phyloP scores from a whole-genome alignment of 2,888 invertebrate species.

The Merodon equestris region DNA sequence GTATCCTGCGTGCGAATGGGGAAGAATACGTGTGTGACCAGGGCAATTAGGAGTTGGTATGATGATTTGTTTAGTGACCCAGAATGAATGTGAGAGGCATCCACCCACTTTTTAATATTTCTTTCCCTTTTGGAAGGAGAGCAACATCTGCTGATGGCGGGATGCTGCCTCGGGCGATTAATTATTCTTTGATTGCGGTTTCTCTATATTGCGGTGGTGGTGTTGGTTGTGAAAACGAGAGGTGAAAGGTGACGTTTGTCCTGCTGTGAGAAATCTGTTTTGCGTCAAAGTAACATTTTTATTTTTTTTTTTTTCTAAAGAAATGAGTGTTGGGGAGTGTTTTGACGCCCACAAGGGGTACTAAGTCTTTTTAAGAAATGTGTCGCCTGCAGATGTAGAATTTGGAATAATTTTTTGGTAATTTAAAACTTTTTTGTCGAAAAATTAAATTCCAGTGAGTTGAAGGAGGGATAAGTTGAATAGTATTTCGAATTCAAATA shows the following conservation, averaged over 20 bases:
- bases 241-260: conserved; percentile 21
- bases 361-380: conserved; percentile 27
- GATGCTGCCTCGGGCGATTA: conserved; percentile 53
- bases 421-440: too few relatives aligned
- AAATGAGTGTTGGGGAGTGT: neutral
- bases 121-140: neutral
- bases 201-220: conserved; percentile 21
- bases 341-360: conserved; percentile 45
- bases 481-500: too few relatives aligned
- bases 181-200: conserved; percentile 58
- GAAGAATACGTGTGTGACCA: conserved; percentile 40
- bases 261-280: conserved; percentile 59
- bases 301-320: neutral
- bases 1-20: too few relatives aligned
- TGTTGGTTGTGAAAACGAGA: conserved; percentile 51
- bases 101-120: conserved; percentile 46
- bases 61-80: conserved; percentile 24
- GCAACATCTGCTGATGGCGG: conserved; percentile 55
- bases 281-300: conserved; percentile 26
- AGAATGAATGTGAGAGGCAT: neutral
- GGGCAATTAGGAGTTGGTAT: conserved; percentile 53
- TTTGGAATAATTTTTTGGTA: conserved; percentile 15
- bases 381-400: conserved; percentile 56
- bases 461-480: too few relatives aligned
- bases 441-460: too few relatives aligned